phyloP scores from a whole-genome alignment of 2,888 invertebrate genomes.

The Agelastica alni region DNA sequence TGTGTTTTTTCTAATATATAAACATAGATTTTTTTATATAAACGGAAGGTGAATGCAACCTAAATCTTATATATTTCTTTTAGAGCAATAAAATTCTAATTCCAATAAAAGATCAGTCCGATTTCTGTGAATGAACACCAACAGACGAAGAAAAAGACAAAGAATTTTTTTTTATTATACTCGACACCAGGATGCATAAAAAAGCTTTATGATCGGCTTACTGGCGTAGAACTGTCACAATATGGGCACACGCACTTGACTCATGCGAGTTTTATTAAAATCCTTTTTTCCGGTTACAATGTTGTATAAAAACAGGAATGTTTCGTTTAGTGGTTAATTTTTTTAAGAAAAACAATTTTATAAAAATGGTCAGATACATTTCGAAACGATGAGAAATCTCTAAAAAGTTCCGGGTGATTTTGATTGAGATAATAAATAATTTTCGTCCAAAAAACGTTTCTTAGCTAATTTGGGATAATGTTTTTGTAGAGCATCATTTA shows the following conservation, averaged over 20 bases:
- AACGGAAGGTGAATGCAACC: no score
- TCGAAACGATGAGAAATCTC: no score
- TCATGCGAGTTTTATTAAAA: conserved; percentile 31
- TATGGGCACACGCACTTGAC: conserved; percentile 28
- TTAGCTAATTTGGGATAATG: no score
- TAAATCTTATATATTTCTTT: no score
- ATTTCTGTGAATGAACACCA: conserved; percentile 3
- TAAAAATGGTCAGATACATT: no score
- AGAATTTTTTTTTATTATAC: conserved; percentile 28
- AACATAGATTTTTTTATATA: no score
- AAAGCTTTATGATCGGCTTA: conserved; percentile 32
- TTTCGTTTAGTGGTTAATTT: conserved; percentile 15
- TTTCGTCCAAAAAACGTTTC: no score
- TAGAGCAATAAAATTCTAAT: no score
- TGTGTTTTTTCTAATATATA: no score
- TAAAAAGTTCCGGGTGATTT: no score
- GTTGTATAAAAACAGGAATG: not conserved
- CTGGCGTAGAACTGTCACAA: conserved; percentile 30
- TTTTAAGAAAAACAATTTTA: not conserved
- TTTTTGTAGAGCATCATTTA: no score
- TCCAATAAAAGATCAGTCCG: conserved; percentile 1
- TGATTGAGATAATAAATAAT: no score
- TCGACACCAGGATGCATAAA: conserved; percentile 35
- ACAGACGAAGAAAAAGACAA: conserved; percentile 23
- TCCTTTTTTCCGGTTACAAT: conserved; percentile 27